Evolutionary conservation across 2,797 vertebrate genomes (phyloP), one percentile per base, ranked within the genome.

Genomic region (Champsocephalus esox): DNA sequence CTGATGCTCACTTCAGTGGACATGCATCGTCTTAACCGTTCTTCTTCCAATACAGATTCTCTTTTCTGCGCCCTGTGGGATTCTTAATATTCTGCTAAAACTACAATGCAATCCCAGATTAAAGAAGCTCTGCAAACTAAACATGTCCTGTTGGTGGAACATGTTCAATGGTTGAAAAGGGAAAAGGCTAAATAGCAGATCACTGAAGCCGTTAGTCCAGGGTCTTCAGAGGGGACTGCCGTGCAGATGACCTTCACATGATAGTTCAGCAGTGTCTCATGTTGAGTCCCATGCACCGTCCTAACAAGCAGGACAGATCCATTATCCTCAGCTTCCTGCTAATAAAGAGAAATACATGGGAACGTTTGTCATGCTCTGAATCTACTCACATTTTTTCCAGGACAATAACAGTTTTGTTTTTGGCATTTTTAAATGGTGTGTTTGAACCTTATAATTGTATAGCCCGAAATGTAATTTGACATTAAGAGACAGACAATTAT

Each of bases 181-280:
- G 55, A 41, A 44, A 17, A 32, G 21, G 10, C 43, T 19, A 51
- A 50, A 59, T 32, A 57, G 3, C 13, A 44, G 52, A 64, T 54
- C 12, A 43, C 51, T 43, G n/a, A 48, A 41, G 43, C 38, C 10
- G 51, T 62, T 38, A 58, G 50, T 51, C 58, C 14, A 32, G 52
- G 17, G n/a, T 43, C 12, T 14, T 70, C 67, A 70, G 50, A 32
- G 32, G 64, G 38, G 9, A 1, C 3, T 3, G 49, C n/a, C 13
- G 12, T 9, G 13, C 19, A 58, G 54, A 64, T 73, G 60, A 79
- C 49, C 43, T 24, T 82, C 67, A 56, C 14, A 19, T 69, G 65
- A 75, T 28, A 12, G 19, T 43, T 48, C 13, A 7, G 34, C 16
- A n/a, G 4, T 43, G 28, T 34, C 48, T 38, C 48, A 16, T 17